phyloP scores from a whole-genome alignment of 1,140 invertebrate species.

The Achroia grisella region DNA sequence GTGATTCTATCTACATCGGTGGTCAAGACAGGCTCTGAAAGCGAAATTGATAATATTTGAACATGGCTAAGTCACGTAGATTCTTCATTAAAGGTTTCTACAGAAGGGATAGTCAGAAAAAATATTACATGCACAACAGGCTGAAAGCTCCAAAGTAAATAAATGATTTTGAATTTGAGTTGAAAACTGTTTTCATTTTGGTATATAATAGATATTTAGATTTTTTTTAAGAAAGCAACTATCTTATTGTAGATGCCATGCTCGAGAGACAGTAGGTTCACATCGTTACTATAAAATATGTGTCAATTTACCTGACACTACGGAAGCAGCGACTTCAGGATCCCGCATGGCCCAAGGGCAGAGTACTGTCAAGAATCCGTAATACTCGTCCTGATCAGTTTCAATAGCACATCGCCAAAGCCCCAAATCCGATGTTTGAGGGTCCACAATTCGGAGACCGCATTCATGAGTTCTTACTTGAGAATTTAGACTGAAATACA shows the following conservation, averaged over 20 bases:
- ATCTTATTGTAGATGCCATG: too few species aligned
- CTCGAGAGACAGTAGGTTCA: too few species aligned
- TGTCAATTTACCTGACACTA: conserved; percentile 20
- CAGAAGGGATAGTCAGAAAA: too few species aligned
- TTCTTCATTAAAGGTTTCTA: too few species aligned
- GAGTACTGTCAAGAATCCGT: conserved; percentile 36
- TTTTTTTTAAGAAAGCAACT: too few species aligned
- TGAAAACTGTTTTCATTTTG: too few species aligned
- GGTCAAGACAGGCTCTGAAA: conserved; percentile 40
- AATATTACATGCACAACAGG: too few species aligned
- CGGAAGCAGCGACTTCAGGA: conserved; percentile 25
- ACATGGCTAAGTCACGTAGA: too few species aligned
- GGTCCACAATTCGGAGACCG: conserved; percentile 35
- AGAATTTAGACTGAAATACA: conserved; percentile 30
- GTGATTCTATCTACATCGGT: conserved; percentile 9
- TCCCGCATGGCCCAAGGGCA: conserved; percentile 27
- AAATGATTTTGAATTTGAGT: too few species aligned
- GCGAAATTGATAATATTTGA: too few species aligned
- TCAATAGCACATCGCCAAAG: conserved; percentile 51
- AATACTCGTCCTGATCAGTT: conserved; percentile 32
- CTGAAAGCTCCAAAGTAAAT: too few species aligned
- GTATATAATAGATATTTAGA: too few species aligned
- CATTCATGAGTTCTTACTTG: conserved; percentile 28
- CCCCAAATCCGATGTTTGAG: conserved; percentile 27
- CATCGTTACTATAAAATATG: not conserved